A percentile compares a stretch with the other conserved stretches of the same genome.
Evolutionary conservation across 30 jellyfish, hydroid and myxozoan species (phyloP).

Genomic region (Aurelia sp.): DNA sequence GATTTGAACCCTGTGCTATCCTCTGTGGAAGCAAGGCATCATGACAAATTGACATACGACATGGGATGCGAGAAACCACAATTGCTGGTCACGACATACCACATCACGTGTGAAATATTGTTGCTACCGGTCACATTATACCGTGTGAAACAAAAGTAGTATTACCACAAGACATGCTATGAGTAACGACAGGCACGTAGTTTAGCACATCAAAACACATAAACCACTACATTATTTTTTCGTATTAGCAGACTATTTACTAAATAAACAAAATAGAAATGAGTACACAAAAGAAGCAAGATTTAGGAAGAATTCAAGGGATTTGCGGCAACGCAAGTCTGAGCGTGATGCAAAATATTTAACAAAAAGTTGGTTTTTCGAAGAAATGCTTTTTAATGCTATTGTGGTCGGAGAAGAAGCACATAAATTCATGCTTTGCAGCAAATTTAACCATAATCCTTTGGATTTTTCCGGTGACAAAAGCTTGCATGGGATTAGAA

Average conservation of each 20-base stretch:
- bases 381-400: conserved; percentile 30
- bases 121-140: not conserved
- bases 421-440: conserved; percentile 24
- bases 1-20: too few species aligned
- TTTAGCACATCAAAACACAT: not conserved
- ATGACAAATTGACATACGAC: too few species aligned
- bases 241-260: conserved; percentile 4
- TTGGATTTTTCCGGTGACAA: conserved; percentile 42
- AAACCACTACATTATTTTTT: not conserved
- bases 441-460: conserved; percentile 11
- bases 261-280: conserved; percentile 15
- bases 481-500: not conserved
- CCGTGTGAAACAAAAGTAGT: not conserved
- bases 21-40: too few species aligned
- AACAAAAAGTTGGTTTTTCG: conserved; percentile 22
- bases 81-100: too few species aligned
- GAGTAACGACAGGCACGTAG: not conserved
- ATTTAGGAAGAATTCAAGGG: conserved; percentile 22
- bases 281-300: conserved; percentile 9
- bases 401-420: conserved; percentile 30
- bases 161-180: not conserved
- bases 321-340: conserved; percentile 41
- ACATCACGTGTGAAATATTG: too few species aligned
- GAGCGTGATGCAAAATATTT: conserved; percentile 43
- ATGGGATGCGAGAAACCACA: too few species aligned